Evolutionary conservation across 2,113 vertebrate genomes (phyloP).

Genomic region (Puma concolor): DNA sequence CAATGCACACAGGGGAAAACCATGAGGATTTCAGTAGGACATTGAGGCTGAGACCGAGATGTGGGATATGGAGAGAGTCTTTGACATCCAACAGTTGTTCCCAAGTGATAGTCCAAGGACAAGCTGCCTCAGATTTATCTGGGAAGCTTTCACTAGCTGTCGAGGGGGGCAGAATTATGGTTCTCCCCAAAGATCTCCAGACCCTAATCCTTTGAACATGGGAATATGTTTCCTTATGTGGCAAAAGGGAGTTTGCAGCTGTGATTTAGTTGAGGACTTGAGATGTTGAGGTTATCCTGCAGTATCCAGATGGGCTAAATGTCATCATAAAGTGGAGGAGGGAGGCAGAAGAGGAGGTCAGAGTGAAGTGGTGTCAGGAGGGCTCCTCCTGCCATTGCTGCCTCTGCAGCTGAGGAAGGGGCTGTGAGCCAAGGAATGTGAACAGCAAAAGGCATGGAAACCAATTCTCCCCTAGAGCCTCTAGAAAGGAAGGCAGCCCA

Average conservation of each 20-base stretch:
- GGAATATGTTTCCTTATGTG: not conserved
- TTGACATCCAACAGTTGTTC: not conserved
- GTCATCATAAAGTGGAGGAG: not conserved
- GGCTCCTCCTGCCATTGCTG: not conserved
- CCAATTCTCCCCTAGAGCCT: not conserved
- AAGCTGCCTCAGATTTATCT: not conserved
- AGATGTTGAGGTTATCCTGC: not conserved
- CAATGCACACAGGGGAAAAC: no score
- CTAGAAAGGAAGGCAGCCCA: not conserved
- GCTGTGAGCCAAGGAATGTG: not conserved
- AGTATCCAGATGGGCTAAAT: not conserved
- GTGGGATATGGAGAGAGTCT: not conserved
- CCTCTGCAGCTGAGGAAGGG: not conserved
- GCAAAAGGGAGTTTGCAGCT: not conserved
- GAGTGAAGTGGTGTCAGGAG: not conserved
- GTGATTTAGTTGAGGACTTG: not conserved
- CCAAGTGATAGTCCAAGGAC: not conserved
- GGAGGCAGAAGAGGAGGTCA: not conserved
- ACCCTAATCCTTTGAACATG: not conserved
- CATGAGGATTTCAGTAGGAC: not conserved
- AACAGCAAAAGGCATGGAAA: not conserved
- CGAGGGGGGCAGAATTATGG: not conserved
- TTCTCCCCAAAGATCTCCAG: not conserved
- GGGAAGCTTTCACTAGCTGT: not conserved
- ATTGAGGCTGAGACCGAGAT: not conserved